Base-by-base conservation (phyloP, 64 coral and sea anemone genomes). In the Astreopora myriophthalma region DNA sequence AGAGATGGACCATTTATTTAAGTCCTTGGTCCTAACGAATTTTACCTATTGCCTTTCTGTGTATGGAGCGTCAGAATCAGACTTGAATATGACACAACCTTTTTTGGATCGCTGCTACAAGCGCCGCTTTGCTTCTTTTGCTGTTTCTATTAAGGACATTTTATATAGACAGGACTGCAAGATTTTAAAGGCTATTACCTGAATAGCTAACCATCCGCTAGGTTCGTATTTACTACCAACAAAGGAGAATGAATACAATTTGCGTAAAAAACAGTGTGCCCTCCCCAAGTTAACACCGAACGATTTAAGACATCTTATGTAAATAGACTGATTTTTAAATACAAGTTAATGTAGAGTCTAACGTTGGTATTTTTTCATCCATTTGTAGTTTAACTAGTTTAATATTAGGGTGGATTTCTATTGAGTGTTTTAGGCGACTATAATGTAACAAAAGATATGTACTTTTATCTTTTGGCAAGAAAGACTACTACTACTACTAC, bases 391-490 rank as follows among this genome's bases (percentile, higher is more conserved):
- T 69, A 30, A 69, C 66, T 69, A 58, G 52, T 58, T 58, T 58
- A 58, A 58, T 58, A 12, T 58, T 58, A 58, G 52, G 52, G 52
- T 58, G 19, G 52, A 58, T 58, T 58, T 58, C 16, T n/a, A 58
- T 58, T 29, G 66, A 69, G 66, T 69, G 66, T n/a, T 30, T 31
- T 69, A 69, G 25, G 1, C 7, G 66, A 1, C 1, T 30, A 69
- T 25, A 69, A 69, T 69, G 66, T 69, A 69, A 69, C 66, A 69
- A 69, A 69, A 69, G 66, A 69, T 69, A 69, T 69, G 66, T 69
- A 69, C 66, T 69, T 69, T 69, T 69, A 69, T 69, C 66, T 29
- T 69, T 69, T 69, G 25, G 66, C 6, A 69, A 29, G 29, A 69
- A 29, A 69, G 66, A 31, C 27, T 30, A 69, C 32, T 30, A 69